These are phyloP conservation scores for Tenthredo amoena DNA, from an alignment of 2,888 invertebrate genomes.

Conservation along the genomic window DNA sequence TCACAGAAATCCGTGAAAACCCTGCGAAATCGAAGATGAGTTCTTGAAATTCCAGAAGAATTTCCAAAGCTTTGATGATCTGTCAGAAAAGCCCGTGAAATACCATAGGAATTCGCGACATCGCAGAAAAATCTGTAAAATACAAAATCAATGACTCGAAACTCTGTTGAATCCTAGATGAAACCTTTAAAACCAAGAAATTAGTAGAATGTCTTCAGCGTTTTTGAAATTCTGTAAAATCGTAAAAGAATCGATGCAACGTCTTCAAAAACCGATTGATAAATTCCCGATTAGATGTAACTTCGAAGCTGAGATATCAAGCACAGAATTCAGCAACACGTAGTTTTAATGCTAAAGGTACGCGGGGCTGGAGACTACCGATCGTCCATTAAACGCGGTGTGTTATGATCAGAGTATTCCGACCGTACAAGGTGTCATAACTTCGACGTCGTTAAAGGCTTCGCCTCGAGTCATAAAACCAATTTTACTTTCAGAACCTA, in stretches of 20 bases:
- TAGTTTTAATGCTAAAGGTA: background rate
- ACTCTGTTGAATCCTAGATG: background rate
- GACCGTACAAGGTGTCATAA: slow-evolving; percentile 32
- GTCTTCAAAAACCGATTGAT: background rate
- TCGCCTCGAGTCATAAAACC: slow-evolving; percentile 49
- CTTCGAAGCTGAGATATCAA: background rate
- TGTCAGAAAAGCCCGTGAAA: background rate
- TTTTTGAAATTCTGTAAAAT: background rate
- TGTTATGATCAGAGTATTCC: slow-evolving; percentile 24
- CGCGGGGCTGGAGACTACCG: slow-evolving; percentile 17
- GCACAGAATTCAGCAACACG: slow-evolving; percentile 20
- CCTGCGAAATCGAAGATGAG: background rate
- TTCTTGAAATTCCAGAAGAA: background rate
- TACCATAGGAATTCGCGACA: background rate
- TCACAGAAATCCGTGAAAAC: background rate
- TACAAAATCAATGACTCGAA: background rate
- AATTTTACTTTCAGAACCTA: slow-evolving; percentile 46
- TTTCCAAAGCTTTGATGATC: background rate
- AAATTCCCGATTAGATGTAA: background rate
- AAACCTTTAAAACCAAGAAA: background rate
- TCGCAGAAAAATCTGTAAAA: background rate
- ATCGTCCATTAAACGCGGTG: slow-evolving; percentile 37
- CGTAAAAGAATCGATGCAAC: background rate
- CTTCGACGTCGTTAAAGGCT: slow-evolving; percentile 47
- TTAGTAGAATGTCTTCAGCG: no score